Evolutionary conservation across 2,113 vertebrate genomes (phyloP).

Genomic region (Siphamia tubifer): DNA sequence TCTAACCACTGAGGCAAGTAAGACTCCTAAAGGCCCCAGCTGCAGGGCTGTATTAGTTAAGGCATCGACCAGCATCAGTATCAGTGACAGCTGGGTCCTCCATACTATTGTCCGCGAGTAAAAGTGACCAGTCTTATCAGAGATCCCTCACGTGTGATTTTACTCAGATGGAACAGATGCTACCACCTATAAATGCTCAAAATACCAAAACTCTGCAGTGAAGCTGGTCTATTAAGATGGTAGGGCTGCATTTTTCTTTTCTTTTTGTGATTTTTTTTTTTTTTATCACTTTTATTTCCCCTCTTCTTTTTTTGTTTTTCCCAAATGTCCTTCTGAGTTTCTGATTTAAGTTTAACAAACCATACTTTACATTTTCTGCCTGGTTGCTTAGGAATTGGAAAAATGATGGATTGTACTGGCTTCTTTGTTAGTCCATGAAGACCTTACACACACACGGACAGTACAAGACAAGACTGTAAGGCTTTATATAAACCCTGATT

Average conservation of each 20-base stretch:
- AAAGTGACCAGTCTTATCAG: slow-evolving; percentile 48
- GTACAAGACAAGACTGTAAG: neutral
- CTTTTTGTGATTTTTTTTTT: too few species aligned
- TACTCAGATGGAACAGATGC: slow-evolving; percentile 72
- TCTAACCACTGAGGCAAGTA: slow-evolving; percentile 41
- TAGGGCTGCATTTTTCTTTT: neutral
- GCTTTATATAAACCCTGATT: neutral
- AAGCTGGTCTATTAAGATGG: neutral
- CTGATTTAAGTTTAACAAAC: neutral
- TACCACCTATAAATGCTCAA: slow-evolving; percentile 39
- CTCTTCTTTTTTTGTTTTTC: neutral
- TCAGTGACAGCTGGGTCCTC: slow-evolving; percentile 57
- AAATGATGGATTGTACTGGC: neutral
- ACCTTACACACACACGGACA: neutral
- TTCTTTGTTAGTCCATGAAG: neutral
- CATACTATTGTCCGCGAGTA: slow-evolving; percentile 33
- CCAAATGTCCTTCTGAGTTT: neutral
- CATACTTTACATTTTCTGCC: neutral
- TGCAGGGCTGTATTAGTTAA: slow-evolving; percentile 55
- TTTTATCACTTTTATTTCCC: neutral
- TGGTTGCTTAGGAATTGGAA: neutral
- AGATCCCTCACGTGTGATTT: slow-evolving; percentile 65
- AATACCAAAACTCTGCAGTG: slow-evolving; percentile 10
- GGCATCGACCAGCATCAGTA: slow-evolving; percentile 41
- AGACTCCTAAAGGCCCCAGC: slow-evolving; percentile 62